Base-by-base conservation (phyloP, 2,888 invertebrate species). In the Tetanocera ferruginea region DNA sequence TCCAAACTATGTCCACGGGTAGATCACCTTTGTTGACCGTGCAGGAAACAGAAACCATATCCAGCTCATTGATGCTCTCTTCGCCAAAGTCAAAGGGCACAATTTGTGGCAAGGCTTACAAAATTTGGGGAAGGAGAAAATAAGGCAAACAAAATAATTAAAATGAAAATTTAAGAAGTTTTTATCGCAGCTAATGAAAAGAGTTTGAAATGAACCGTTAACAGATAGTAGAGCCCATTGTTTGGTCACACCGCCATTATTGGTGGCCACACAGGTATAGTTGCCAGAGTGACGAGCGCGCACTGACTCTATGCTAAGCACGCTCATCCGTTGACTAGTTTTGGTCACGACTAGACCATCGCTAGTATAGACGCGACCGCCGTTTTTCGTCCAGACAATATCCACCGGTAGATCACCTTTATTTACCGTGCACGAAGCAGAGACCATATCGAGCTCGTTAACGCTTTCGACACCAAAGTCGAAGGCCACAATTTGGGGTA, bases 341-440 rank as follows among this genome's bases (percentile, higher is more conserved):
- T 91, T 91, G 31, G 91, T 89, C 64, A 91, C 89, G 14, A 91
- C 89, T 66, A 93, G 90, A 67, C 93, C 92, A 79, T 90, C 90
- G 81, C 91, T 91, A 83, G 90, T 91, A 74, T 86, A 88, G 25
- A 89, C 84, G 81, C 91, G 88, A 60, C 86, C 87, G 66, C 91
- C 91, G 83, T 92, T 91, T 81, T 91, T 91, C 3, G 91, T 93
- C 96, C 96, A 96, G 17, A 62, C n/a, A 3, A 70, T 91, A 91
- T 92, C 92, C 78, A 96, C 91, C 11, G 96, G 96, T 80, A 93
- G 89, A 88, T 96, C 96, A 49, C 96, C 95, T 88, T 94, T 94
- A 82, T 92, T 92, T 31, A 94, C 94, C 57, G 93, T 92, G 88
- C 95, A 96, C 74, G 92, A 92, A 19, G 93, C 92, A 28, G 94